A percentile compares a stretch with the other conserved stretches of the same genome.
phyloP scores from a whole-genome alignment of 2,888 invertebrate species.

The Dyspetes luteomarginatus region DNA sequence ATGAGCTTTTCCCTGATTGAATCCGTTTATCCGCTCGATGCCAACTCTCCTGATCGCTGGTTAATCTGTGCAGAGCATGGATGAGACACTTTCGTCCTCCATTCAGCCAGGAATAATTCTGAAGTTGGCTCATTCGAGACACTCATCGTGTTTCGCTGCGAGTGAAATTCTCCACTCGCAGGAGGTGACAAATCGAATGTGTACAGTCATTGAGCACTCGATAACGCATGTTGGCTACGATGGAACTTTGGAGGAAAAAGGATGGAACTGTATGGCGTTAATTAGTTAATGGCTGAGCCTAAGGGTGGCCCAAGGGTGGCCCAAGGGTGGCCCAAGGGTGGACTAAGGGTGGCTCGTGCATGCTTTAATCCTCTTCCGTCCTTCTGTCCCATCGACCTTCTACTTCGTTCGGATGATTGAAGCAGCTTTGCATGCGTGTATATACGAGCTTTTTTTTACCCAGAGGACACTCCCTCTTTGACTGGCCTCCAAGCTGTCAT shows the following conservation, averaged over 20 bases:
- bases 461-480: neutral
- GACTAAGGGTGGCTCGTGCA: neutral
- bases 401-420: neutral
- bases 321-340: neutral
- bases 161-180: too few species aligned
- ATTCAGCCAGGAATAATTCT: constrained; percentile 5
- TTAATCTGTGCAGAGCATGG: neutral
- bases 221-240: neutral
- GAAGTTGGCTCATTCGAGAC: constrained; percentile 17
- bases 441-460: neutral
- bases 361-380: neutral
- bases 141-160: too few species aligned
- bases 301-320: neutral
- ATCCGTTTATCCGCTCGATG: too few species aligned
- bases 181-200: neutral
- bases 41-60: too few species aligned
- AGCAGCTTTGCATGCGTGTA: neutral
- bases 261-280: neutral
- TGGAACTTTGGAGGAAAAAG: neutral
- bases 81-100: constrained; percentile 12
- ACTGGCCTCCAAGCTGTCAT: neutral
- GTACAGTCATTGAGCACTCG: neutral
- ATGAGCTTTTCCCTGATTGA: too few species aligned
- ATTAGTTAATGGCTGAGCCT: neutral
- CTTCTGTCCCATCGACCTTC: neutral